Percentiles rank a stretch among this genome's conserved stretches.
Evolutionary conservation across 2,888 invertebrate species (phyloP).

Genomic region (Fabriciana adippe): DNA sequence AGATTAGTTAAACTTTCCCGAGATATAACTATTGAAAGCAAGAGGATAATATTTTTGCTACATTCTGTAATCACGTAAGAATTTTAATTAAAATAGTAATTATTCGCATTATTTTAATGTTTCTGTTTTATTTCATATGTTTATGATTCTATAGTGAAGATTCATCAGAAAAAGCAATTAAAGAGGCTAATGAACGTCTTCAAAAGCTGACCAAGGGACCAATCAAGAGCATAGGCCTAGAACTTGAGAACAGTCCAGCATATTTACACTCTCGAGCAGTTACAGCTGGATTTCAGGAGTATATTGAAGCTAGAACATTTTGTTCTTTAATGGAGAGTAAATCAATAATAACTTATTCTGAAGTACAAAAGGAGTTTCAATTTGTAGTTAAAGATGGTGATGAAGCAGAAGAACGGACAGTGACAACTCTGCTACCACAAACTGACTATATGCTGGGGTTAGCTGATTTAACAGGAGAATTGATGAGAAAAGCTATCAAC

Average conservation of each 20-base stretch:
- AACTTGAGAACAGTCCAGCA: constrained; percentile 87
- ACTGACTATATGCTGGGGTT: constrained; percentile 88
- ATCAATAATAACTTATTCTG: constrained; percentile 82
- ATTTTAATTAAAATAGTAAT: constrained; percentile 5
- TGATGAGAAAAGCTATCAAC: constrained; percentile 94
- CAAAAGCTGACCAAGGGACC: constrained; percentile 81
- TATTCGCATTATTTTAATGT: constrained; percentile 7
- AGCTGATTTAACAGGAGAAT: constrained; percentile 93
- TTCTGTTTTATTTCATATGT: neutral
- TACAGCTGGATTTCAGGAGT: constrained; percentile 86
- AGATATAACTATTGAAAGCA: constrained; percentile 95
- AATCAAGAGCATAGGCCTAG: constrained; percentile 85
- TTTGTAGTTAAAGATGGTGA: constrained; percentile 57
- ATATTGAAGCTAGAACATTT: constrained; percentile 92
- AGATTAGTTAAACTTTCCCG: constrained; percentile 90
- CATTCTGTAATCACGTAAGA: constrained; percentile 86
- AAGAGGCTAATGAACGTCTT: constrained; percentile 85
- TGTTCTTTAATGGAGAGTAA: constrained; percentile 85
- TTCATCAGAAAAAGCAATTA: constrained; percentile 55
- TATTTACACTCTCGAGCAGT: constrained; percentile 71
- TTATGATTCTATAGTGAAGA: constrained; percentile 53
- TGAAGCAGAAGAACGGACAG: constrained; percentile 44
- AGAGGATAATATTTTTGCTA: constrained; percentile 92
- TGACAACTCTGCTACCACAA: constrained; percentile 68
- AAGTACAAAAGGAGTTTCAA: constrained; percentile 79